Percentiles rank a stretch among this genome's conserved stretches.
Evolutionary conservation across 2,888 invertebrate genomes (phyloP).

Genomic region (Acronicta aceris): DNA sequence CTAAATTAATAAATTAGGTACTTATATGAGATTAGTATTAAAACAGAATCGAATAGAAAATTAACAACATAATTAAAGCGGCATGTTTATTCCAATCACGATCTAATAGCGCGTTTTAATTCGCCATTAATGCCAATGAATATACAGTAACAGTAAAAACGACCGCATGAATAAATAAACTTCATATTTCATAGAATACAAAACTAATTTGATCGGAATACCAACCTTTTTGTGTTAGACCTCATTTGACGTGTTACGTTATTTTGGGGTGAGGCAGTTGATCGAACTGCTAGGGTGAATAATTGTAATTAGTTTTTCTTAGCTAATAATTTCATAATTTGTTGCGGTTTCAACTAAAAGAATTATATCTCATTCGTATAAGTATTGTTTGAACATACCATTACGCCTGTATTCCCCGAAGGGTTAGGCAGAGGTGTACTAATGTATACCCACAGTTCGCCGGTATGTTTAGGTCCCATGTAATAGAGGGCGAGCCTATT

Average conservation of each 20-base stretch:
- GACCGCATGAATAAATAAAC: constrained; percentile 48
- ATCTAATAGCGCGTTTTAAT: constrained; percentile 64
- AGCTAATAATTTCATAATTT: background rate
- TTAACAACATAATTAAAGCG: constrained; percentile 41
- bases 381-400: no score
- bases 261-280: background rate
- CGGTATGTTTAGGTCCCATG: no score
- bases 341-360: background rate
- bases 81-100: constrained; percentile 50
- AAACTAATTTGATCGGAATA: constrained; percentile 52
- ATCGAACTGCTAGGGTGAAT: constrained; percentile 3
- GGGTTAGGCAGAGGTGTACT: no score
- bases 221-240: constrained; percentile 20
- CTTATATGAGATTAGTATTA: background rate
- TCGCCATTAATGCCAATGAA: constrained; percentile 54
- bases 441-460: no score
- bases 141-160: constrained; percentile 51
- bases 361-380: no score
- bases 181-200: constrained; percentile 62
- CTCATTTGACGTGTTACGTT: background rate
- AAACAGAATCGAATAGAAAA: constrained; percentile 15
- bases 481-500: no score
- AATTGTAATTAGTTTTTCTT: constrained; percentile 13
- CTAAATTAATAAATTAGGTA: background rate
- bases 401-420: no score